Evolutionary conservation across 2,113 vertebrate genomes (phyloP), one percentile per base, ranked within the genome.

Genomic region (Turnix velox): DNA sequence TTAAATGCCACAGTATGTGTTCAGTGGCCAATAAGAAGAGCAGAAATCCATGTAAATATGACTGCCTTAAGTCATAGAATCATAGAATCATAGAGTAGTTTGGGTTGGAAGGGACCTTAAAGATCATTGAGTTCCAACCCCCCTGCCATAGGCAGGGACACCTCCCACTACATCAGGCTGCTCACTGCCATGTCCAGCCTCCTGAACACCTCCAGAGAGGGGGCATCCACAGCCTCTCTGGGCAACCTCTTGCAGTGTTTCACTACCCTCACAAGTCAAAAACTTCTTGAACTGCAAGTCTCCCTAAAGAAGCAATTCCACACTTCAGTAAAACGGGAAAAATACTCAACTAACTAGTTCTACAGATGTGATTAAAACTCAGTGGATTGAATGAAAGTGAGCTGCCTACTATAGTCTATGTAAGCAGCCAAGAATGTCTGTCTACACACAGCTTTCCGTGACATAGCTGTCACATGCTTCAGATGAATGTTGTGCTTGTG

Each of bases 391-490:
- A 92, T 51, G 51, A 49, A 92, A 73, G 67, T 46, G 91, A 93
- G 54, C 51, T 54, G 87, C 68, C 59, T 90, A 40, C 75, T 97
- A 92, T 65, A 81, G 52, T 33, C 84, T 87, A 39, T 83, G 78
- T 67, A 92, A 92, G 58, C 74, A 90, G 78, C 89, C 89, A 97
- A 78, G 89, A 95, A 93, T 88, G 79, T 94, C 93, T 91, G 88
- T 91, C 78, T 94, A 95, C 91, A 94, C 93, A 89, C 78, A 77
- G 42, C 92, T 93, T 95, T 93, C 90, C 91, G 93, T 80, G 74
- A 86, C 74, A 35, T 9, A 92, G 80, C 25, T 80, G 93, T 90
- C 96, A 95, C 82, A 87, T 69, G 75, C 76, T 93, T 78, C 86
- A 91, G 86, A 95, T 88, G 62, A 92, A 91, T 92, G 83, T 35